phyloP scores from a whole-genome alignment of 2,113 vertebrate genomes.

The Acrocephalus kingi region DNA sequence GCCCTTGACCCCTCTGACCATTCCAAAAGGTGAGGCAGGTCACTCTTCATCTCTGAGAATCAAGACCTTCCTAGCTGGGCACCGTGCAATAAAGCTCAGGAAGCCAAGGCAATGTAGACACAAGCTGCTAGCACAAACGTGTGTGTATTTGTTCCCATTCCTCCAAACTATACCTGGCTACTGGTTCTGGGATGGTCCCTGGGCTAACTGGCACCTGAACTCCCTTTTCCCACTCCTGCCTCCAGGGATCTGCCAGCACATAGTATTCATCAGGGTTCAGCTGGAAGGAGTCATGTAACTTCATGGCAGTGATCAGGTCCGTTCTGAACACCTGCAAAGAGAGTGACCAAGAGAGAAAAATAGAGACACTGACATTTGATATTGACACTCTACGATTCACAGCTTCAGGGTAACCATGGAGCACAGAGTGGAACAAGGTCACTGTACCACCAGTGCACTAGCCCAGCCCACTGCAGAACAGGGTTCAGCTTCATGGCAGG shows the following conservation, averaged over 20 bases:
- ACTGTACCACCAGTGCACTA: conserved; percentile 17
- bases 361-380: conserved; percentile 62
- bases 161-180: conserved; percentile 83
- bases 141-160: neutral
- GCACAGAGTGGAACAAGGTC: conserved; percentile 45
- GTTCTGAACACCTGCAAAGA: conserved; percentile 92
- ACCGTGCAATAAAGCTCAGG: neutral
- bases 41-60: neutral
- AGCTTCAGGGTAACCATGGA: conserved; percentile 67
- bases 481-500: neutral
- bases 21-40: neutral
- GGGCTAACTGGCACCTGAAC: conserved; percentile 98
- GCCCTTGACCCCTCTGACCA: neutral
- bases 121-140: neutral
- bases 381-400: conserved; percentile 45
- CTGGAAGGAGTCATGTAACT: conserved; percentile 93
- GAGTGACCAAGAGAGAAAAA: conserved; percentile 60
- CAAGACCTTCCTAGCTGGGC: neutral
- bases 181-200: conserved; percentile 87
- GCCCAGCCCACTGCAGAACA: conserved; percentile 20
- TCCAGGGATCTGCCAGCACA: conserved; percentile 92
- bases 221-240: conserved; percentile 98
- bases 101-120: neutral
- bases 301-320: conserved; percentile 99
- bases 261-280: conserved; percentile 95